Evolutionary conservation across 2,797 vertebrate genomes (phyloP).

Genomic region (Acanthornis magna): DNA sequence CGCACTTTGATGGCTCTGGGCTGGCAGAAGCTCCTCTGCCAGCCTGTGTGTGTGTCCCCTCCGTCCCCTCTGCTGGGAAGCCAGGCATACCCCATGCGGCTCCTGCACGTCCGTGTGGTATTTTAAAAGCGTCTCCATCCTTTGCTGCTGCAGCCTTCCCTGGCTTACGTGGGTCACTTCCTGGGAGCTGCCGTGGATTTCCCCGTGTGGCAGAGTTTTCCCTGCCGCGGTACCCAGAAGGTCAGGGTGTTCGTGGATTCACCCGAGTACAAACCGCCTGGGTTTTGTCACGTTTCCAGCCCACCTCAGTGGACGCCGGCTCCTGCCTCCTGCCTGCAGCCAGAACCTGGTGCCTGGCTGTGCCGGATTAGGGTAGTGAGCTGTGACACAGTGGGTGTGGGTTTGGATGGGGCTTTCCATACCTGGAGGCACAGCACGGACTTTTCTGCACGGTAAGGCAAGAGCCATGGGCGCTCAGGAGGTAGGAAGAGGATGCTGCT

Average conservation of each 20-base stretch:
- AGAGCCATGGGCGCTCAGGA: neutral
- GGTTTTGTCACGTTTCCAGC: neutral
- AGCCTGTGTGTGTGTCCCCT: neutral
- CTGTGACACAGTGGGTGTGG: neutral
- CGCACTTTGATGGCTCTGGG: rapidly evolving
- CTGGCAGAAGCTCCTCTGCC: neutral
- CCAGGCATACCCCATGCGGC: neutral
- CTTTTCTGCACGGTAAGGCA: neutral
- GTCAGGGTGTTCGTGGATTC: neutral
- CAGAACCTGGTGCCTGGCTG: neutral
- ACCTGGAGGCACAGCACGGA: neutral
- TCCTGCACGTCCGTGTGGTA: rapidly evolving
- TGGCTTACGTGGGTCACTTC: rapidly evolving
- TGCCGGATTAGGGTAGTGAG: neutral
- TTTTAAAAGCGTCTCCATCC: neutral
- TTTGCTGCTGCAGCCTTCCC: neutral
- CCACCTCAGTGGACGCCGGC: neutral
- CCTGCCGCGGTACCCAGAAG: neutral
- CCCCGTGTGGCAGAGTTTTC: neutral
- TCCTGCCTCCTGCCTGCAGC: neutral
- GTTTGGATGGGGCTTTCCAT: neutral
- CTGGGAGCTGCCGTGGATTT: neutral
- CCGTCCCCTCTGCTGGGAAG: neutral
- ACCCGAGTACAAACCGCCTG: too few species aligned
- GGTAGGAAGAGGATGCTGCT: neutral